Conservation (phyloP, 2,888 invertebrate species). For the Sipha maydis region DNA sequence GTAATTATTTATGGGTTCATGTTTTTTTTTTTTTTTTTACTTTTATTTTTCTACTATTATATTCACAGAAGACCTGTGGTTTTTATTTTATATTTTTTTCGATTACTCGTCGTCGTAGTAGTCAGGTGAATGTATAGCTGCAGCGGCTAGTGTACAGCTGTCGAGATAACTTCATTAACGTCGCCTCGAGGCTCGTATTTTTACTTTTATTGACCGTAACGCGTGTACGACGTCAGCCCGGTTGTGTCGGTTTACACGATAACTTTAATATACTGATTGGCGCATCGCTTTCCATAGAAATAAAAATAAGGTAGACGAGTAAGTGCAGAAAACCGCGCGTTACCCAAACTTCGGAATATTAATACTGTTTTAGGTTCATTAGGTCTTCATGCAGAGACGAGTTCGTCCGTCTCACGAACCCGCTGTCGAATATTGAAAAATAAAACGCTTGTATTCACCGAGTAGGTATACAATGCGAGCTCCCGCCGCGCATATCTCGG, state of each 20-base stretch:
- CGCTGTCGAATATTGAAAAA: background rate
- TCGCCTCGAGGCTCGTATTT: slow-evolving; percentile 35
- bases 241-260: background rate
- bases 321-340: background rate
- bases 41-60: background rate
- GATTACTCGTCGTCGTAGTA: background rate
- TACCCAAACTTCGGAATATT: no score
- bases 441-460: background rate
- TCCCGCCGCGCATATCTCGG: slow-evolving; percentile 17
- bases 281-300: no score
- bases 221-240: background rate
- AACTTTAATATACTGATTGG: background rate
- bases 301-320: no score
- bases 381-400: no score
- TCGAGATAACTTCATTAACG: background rate
- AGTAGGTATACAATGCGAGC: background rate
- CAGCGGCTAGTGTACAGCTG: background rate
- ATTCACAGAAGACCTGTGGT: background rate
- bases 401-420: background rate
- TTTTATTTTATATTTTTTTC: background rate
- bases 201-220: slow-evolving; percentile 37
- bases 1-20: slow-evolving; percentile 3
- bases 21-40: no score
- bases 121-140: no score
- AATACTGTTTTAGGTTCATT: background rate